phyloP scores from a whole-genome alignment of 2,797 vertebrate species.

The Alcedo atthis region DNA sequence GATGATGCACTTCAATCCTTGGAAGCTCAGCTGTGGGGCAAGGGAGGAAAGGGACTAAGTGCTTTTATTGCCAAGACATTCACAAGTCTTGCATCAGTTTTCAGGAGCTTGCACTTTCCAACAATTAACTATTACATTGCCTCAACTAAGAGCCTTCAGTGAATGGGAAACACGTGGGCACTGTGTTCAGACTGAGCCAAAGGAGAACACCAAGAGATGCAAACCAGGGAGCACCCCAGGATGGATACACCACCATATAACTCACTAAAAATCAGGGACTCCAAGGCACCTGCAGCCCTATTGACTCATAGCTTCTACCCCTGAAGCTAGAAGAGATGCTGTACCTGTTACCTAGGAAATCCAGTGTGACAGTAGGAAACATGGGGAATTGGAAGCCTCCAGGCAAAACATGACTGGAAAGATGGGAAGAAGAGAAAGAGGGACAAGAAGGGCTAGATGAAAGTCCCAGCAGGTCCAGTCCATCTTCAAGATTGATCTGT shows the following conservation, averaged over 20 bases:
- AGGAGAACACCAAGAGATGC: neutral
- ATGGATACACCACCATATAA: neutral
- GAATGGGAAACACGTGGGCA: neutral
- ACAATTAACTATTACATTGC: neutral
- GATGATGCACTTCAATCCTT: neutral
- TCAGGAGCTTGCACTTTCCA: neutral
- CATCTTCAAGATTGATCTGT: neutral
- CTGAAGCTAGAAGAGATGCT: neutral
- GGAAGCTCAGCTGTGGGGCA: neutral
- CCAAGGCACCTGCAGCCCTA: neutral
- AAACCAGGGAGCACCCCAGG: neutral
- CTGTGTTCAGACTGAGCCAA: neutral
- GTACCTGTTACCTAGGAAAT: neutral
- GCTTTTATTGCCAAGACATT: neutral
- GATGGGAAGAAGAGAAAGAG: neutral
- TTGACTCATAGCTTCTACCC: neutral
- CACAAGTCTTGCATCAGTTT: neutral
- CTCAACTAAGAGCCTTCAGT: neutral
- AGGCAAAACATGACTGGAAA: neutral
- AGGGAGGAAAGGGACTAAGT: neutral
- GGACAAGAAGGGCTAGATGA: neutral
- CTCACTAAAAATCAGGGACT: neutral
- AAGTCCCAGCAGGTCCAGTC: neutral
- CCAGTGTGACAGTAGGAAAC: neutral
- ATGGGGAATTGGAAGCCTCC: neutral